phyloP scores from a whole-genome alignment of 2,113 vertebrate genomes.

The Pachyramphus minor region DNA sequence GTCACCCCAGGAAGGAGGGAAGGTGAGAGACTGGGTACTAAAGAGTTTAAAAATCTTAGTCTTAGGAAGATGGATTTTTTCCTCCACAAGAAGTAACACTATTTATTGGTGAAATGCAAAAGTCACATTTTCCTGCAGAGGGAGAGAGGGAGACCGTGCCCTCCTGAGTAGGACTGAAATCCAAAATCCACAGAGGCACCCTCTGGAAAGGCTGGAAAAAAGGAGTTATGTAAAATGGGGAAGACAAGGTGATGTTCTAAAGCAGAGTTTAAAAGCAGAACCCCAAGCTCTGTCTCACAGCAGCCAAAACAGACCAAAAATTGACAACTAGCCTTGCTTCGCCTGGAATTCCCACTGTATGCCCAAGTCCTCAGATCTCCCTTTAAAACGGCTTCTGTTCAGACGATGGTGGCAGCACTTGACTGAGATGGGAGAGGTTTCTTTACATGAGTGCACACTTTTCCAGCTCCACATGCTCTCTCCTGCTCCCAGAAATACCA shows the following conservation, averaged over 20 bases:
- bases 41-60: not conserved
- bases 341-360: not conserved
- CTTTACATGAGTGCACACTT: rapidly evolving
- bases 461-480: not conserved
- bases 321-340: not conserved
- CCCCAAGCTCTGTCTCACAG: not conserved
- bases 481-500: not conserved
- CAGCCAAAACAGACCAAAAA: not conserved
- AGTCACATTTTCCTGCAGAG: not conserved
- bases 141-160: not conserved
- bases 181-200: rapidly evolving
- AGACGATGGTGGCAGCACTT: not conserved
- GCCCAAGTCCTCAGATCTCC: not conserved
- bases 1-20: not conserved
- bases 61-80: not conserved
- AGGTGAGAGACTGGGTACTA: not conserved
- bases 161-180: not conserved
- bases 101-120: not conserved
- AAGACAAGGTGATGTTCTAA: not conserved
- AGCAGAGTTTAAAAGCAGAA: not conserved
- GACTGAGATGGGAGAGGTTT: not conserved
- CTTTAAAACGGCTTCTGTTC: not conserved
- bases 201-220: not conserved
- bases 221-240: not conserved
- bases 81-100: no score